phyloP scores from a whole-genome alignment of 2,888 invertebrate species.

The Erebia aethiops region DNA sequence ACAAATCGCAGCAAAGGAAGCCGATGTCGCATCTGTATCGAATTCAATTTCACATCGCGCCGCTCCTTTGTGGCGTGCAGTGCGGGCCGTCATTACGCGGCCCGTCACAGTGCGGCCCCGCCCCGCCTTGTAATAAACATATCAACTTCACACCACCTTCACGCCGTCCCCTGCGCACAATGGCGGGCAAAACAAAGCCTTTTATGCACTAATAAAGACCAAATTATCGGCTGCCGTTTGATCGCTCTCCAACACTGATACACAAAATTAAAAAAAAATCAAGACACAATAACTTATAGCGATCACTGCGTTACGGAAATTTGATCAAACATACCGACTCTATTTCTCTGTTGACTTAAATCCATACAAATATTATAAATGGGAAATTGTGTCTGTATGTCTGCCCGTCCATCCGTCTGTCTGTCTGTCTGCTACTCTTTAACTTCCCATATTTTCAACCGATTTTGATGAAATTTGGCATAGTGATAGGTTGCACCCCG shows the following conservation, averaged over 20 bases:
- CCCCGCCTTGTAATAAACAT: slow-evolving; percentile 64
- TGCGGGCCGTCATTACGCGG: slow-evolving; percentile 41
- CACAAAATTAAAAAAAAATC: not conserved
- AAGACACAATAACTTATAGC: not conserved
- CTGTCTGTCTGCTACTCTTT: too few relatives aligned
- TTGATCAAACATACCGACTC: too few relatives aligned
- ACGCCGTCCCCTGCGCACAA: slow-evolving; percentile 55
- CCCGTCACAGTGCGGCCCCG: slow-evolving; percentile 33
- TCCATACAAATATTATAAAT: too few relatives aligned
- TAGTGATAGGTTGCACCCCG: too few relatives aligned
- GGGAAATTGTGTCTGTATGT: too few relatives aligned
- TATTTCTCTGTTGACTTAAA: too few relatives aligned
- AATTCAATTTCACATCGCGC: slow-evolving; percentile 25
- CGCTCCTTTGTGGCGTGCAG: slow-evolving; percentile 27
- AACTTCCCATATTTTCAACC: too few relatives aligned
- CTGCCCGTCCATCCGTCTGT: too few relatives aligned
- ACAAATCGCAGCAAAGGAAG: slow-evolving; percentile 11
- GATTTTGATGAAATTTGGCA: too few relatives aligned
- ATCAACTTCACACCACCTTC: slow-evolving; percentile 70
- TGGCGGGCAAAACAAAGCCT: slow-evolving; percentile 59
- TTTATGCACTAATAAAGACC: slow-evolving; percentile 62
- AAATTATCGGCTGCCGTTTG: slow-evolving; percentile 52
- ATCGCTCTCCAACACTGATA: slow-evolving; percentile 4
- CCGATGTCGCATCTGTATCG: slow-evolving; percentile 32
- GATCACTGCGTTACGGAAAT: too few relatives aligned